Conservation (phyloP, 2,888 invertebrate genomes). For the Nephrocerus scutellatus region DNA sequence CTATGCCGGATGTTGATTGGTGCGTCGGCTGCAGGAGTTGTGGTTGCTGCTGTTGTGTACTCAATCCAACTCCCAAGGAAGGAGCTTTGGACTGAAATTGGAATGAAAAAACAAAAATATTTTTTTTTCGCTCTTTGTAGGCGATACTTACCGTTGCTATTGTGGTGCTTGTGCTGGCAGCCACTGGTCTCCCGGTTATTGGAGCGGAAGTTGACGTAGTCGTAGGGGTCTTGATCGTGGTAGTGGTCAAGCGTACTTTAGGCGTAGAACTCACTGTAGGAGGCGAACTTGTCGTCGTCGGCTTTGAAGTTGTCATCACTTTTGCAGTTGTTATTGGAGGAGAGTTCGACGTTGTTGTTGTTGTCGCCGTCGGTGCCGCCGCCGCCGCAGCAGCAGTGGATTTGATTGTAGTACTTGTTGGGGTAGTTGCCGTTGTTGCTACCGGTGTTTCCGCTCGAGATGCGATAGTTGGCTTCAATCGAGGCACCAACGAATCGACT, state of each 20-base stretch:
- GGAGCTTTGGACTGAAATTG: no score
- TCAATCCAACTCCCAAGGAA: conserved; percentile 15
- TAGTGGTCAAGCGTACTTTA: conserved; percentile 18
- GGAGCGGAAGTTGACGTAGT: conserved; percentile 22
- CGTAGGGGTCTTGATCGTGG: conserved; percentile 19
- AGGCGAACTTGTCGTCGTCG: conserved; percentile 9
- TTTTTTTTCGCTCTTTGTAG: no score
- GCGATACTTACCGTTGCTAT: conserved; percentile 24
- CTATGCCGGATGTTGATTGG: conserved; percentile 33
- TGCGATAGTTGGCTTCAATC: conserved; percentile 41
- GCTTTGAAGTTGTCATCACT: conserved; percentile 15
- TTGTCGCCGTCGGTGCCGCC: conserved; percentile 30
- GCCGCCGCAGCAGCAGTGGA: conserved; percentile 33
- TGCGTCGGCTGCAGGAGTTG: conserved; percentile 35
- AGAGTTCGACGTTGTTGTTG: conserved; percentile 34
- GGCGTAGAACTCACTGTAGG: conserved; percentile 22
- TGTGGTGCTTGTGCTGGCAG: conserved; percentile 26
- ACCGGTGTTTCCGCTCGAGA: conserved; percentile 35
- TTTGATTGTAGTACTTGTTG: conserved; percentile 23
- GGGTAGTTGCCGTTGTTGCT: conserved; percentile 22
- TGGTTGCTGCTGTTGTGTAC: conserved; percentile 45
- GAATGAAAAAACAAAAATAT: no score
- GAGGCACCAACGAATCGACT: conserved; percentile 43
- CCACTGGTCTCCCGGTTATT: conserved; percentile 19
- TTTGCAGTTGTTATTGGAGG: conserved; percentile 30